Percentiles rank a stretch among this genome's conserved stretches.
Evolutionary conservation across 2,113 vertebrate species (phyloP).

Genomic region (Petrocephalus zakoni): DNA sequence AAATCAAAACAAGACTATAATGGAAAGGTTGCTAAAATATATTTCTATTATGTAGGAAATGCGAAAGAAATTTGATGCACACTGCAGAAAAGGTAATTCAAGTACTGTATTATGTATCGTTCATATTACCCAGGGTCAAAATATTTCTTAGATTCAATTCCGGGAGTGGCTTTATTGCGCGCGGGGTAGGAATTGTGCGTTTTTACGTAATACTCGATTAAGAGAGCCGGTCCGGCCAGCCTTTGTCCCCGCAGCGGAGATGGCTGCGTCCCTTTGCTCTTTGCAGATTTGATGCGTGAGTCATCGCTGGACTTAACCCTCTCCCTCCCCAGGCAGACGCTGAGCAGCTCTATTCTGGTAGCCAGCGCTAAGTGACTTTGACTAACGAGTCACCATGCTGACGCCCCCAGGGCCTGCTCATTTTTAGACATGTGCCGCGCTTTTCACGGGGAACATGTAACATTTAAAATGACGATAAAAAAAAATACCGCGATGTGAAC

Average conservation of each 20-base stretch:
- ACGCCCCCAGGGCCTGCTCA: neutral
- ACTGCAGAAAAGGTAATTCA: neutral
- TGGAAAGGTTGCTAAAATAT: neutral
- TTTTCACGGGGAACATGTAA: neutral
- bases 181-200: neutral
- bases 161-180: neutral
- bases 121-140: neutral
- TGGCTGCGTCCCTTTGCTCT: constrained; percentile 13
- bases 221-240: neutral
- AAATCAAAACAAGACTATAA: neutral
- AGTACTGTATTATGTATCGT: neutral
- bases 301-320: constrained; percentile 54
- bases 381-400: neutral
- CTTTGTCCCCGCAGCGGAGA: constrained; percentile 37
- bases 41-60: neutral
- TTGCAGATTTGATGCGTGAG: constrained; percentile 53
- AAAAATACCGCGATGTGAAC: neutral
- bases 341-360: neutral
- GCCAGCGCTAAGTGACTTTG: neutral
- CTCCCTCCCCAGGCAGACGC: constrained; percentile 1
- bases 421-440: neutral
- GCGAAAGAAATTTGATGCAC: neutral
- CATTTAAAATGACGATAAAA: neutral
- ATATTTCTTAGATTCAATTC: neutral
- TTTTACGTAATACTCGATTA: neutral